These are phyloP conservation scores for Galago senegalensis DNA, from an alignment of 2,797 vertebrate genomes.

Conservation along the genomic window DNA sequence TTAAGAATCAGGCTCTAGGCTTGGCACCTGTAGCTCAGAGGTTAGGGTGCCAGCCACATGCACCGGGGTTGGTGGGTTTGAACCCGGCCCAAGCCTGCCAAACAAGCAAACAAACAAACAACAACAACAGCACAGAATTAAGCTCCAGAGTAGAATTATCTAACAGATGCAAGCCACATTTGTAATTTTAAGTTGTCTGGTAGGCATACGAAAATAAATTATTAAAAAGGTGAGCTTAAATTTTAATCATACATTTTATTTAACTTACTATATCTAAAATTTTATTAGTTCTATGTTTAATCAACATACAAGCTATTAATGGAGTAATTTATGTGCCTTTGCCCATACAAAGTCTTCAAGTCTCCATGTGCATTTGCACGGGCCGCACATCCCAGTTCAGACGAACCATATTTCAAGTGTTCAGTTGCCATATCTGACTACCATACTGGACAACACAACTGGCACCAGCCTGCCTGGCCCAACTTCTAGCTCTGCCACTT, in stretches of 20 bases:
- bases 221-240: neutral
- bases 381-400: neutral
- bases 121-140: neutral
- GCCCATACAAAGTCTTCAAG: neutral
- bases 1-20: neutral
- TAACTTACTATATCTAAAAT: neutral
- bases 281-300: neutral
- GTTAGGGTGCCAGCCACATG: too few relatives aligned
- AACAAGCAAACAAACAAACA: too few relatives aligned
- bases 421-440: neutral
- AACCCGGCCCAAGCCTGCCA: too few relatives aligned
- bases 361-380: neutral
- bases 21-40: too few relatives aligned
- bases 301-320: slow-evolving; percentile 4
- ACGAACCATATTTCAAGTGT: neutral
- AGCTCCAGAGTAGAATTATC: neutral
- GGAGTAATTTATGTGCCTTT: neutral
- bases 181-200: neutral
- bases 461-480: neutral
- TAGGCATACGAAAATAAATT: slow-evolving; percentile 34
- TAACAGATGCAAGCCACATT: neutral
- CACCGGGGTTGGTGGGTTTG: too few relatives aligned
- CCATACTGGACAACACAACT: fast-evolving
- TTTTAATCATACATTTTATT: neutral
- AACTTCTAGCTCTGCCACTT: neutral